Evolutionary conservation across 2,888 invertebrate genomes (phyloP).

Genomic region (Mesorhabditis belari): DNA sequence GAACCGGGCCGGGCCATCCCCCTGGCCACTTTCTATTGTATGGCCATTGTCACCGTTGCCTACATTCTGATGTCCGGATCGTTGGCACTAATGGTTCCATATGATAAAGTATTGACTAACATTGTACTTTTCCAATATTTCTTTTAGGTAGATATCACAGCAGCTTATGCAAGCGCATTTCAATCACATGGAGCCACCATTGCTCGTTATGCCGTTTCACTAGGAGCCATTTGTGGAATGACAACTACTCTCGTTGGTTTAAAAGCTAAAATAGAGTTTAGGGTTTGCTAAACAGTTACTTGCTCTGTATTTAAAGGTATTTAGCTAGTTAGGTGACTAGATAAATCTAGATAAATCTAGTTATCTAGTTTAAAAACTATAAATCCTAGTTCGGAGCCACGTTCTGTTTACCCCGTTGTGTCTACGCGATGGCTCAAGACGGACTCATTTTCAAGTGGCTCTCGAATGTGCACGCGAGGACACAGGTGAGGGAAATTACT

Average conservation of each 20-base stretch:
- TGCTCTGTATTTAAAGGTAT: no score
- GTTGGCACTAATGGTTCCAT: constrained; percentile 24
- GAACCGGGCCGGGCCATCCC: constrained; percentile 20
- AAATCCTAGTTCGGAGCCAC: constrained; percentile 19
- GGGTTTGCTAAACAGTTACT: no score
- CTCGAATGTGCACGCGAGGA: constrained; percentile 17
- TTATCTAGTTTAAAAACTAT: background rate
- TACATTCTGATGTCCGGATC: constrained; percentile 20
- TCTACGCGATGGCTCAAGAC: constrained; percentile 35
- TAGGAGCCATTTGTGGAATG: constrained; percentile 21
- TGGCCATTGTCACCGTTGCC: constrained; percentile 12
- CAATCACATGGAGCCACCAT: constrained; percentile 12
- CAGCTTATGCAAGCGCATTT: constrained; percentile 24
- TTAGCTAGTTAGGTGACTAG: no score
- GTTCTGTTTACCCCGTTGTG: constrained; percentile 25
- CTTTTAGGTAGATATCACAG: constrained; percentile 12
- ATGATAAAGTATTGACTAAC: constrained; percentile 6
- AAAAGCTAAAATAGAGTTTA: no score
- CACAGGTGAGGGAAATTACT: constrained; percentile 15
- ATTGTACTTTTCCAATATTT: background rate
- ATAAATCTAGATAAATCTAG: background rate
- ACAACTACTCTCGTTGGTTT: constrained; percentile 14
- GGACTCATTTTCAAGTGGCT: constrained; percentile 28
- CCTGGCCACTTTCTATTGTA: constrained; percentile 14
- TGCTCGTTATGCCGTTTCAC: constrained; percentile 12